Conservation (phyloP, 2,888 invertebrate species). For the Luperina testacea region DNA sequence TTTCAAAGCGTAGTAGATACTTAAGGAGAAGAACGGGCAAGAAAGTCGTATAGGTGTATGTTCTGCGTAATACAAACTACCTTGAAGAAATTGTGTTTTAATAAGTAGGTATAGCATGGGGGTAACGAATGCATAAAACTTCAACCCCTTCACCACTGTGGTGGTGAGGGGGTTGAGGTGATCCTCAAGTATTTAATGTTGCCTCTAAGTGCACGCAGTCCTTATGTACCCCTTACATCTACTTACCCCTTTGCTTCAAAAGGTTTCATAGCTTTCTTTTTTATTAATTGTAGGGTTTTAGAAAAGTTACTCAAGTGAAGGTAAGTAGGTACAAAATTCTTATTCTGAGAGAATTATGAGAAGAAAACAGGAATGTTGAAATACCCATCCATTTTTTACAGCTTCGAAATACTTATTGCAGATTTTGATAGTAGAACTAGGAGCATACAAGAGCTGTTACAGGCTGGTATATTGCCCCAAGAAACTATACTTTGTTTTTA, state of each 20-base stretch:
- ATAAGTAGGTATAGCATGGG: not conserved
- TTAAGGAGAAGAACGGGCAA: not conserved
- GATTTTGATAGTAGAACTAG: too few relatives aligned
- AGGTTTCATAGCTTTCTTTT: conserved; percentile 6
- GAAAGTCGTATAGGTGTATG: not conserved
- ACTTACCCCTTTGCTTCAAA: conserved; percentile 11
- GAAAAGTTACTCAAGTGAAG: not conserved
- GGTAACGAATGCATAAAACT: conserved; percentile 11
- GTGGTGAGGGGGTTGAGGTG: too few relatives aligned
- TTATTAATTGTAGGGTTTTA: not conserved
- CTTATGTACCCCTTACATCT: conserved; percentile 8
- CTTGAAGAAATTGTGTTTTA: not conserved
- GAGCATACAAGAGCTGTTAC: not conserved
- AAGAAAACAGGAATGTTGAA: not conserved
- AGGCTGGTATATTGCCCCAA: not conserved
- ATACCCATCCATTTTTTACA: too few relatives aligned
- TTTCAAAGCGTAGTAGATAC: too few relatives aligned
- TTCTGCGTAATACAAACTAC: not conserved
- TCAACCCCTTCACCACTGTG: not conserved
- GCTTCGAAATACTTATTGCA: too few relatives aligned
- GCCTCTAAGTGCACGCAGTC: conserved; percentile 32
- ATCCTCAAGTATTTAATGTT: conserved; percentile 40
- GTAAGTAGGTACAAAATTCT: not conserved
- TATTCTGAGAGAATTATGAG: not conserved
- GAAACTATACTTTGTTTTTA: not conserved